Evolutionary conservation across 2,888 invertebrate species (phyloP).

Genomic region (Enchytraeus crypticus): DNA sequence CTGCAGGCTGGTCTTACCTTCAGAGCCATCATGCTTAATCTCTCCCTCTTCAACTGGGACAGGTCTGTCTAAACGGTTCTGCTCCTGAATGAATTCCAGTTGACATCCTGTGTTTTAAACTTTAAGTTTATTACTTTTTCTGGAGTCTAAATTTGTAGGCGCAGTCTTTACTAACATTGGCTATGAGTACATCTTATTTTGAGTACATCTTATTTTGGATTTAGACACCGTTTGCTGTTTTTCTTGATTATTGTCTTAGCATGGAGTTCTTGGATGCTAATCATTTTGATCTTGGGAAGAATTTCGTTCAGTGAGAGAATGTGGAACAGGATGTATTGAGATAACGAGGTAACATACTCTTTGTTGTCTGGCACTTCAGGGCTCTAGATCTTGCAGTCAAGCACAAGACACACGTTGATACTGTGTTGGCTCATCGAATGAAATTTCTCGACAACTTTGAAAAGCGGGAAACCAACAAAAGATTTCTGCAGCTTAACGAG

Average conservation of each 20-base stretch:
- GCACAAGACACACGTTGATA: slow-evolving; percentile 64
- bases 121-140: not conserved
- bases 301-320: too few relatives aligned
- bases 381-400: slow-evolving; percentile 67
- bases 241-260: too few relatives aligned
- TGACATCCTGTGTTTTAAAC: too few relatives aligned
- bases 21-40: slow-evolving; percentile 64
- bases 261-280: too few relatives aligned
- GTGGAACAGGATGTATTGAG: too few relatives aligned
- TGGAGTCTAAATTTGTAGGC: not conserved
- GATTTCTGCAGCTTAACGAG: slow-evolving; percentile 45
- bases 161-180: not conserved
- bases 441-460: slow-evolving; percentile 57
- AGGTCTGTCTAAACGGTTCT: slow-evolving; percentile 51
- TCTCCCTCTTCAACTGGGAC: slow-evolving; percentile 66
- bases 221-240: too few relatives aligned
- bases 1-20: slow-evolving; percentile 59
- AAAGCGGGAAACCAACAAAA: slow-evolving; percentile 49
- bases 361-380: too few relatives aligned
- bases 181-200: not conserved
- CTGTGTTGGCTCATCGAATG: slow-evolving; percentile 61
- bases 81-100: not conserved
- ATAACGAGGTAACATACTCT: too few relatives aligned
- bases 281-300: too few relatives aligned
- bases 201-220: slow-evolving; percentile 1